phyloP scores from a whole-genome alignment of 2,113 vertebrate genomes.

The Bungarus multicinctus region DNA sequence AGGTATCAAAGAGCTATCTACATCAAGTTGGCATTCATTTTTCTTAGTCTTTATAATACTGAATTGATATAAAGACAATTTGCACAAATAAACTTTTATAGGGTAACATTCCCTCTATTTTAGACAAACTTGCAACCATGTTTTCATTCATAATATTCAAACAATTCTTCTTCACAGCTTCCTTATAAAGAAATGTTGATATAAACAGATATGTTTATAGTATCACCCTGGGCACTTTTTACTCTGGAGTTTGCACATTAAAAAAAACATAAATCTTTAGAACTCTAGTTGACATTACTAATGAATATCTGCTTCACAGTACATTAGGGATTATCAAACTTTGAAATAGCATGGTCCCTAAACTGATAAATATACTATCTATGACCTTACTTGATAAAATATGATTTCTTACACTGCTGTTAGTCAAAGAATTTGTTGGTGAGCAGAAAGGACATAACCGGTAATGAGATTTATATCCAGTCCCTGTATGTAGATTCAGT shows the following conservation, averaged over 20 bases:
- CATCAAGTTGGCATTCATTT: slow-evolving; percentile 37
- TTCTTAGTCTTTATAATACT: slow-evolving; percentile 50
- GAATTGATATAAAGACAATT: slow-evolving; percentile 22
- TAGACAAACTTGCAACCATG: slow-evolving; percentile 22
- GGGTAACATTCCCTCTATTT: neutral
- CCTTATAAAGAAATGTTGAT: neutral
- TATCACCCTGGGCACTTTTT: neutral
- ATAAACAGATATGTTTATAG: neutral
- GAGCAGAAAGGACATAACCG: neutral
- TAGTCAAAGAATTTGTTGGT: neutral
- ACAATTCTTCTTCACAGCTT: accelerated
- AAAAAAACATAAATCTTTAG: neutral
- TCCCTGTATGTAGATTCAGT: neutral
- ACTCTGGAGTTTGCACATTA: neutral
- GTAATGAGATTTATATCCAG: neutral
- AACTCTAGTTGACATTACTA: neutral
- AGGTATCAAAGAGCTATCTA: slow-evolving; percentile 26
- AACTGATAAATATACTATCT: neutral
- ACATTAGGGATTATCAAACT: neutral
- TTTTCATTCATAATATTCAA: slow-evolving; percentile 21
- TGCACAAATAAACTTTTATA: slow-evolving; percentile 41
- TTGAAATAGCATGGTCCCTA: neutral
- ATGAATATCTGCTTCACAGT: neutral
- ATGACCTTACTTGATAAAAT: neutral
- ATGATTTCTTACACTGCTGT: neutral